phyloP scores from a whole-genome alignment of 2,888 invertebrate species.

The Iselma pallidipennis region DNA sequence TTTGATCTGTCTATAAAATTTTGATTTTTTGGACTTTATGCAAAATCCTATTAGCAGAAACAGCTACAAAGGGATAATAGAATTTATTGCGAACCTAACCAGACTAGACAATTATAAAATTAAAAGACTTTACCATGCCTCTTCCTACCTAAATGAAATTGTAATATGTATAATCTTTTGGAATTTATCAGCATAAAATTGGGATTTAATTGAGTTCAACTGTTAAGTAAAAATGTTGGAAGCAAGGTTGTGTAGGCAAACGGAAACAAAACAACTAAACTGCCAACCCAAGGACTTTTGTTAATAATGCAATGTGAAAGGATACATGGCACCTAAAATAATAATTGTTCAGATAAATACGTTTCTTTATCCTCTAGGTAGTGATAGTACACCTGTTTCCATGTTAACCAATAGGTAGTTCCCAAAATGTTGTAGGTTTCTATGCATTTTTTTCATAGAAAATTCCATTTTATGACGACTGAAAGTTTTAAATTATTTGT shows the following conservation, averaged over 20 bases:
- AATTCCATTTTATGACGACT: no score
- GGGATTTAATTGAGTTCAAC: background rate
- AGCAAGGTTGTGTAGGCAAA: background rate
- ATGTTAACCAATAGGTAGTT: background rate
- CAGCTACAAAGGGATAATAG: background rate
- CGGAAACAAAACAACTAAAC: background rate
- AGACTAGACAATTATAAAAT: background rate
- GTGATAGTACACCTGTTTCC: no score
- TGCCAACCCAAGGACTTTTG: background rate
- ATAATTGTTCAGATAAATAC: background rate
- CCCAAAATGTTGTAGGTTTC: no score
- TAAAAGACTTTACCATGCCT: no score
- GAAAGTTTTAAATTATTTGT: slow-evolving; percentile 24
- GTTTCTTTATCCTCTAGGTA: background rate
- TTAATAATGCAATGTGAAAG: background rate
- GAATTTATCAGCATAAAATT: background rate
- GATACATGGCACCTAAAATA: background rate
- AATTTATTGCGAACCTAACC: background rate
- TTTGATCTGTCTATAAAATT: background rate
- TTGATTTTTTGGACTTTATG: background rate
- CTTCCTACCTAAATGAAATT: no score
- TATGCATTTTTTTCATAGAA: no score
- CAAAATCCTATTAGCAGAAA: background rate
- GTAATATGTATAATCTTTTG: background rate
- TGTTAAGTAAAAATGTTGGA: background rate